Percentiles rank a stretch among this genome's conserved stretches.
Evolutionary conservation across 2,888 invertebrate species (phyloP).

Genomic region (Palloptera scutellata): DNA sequence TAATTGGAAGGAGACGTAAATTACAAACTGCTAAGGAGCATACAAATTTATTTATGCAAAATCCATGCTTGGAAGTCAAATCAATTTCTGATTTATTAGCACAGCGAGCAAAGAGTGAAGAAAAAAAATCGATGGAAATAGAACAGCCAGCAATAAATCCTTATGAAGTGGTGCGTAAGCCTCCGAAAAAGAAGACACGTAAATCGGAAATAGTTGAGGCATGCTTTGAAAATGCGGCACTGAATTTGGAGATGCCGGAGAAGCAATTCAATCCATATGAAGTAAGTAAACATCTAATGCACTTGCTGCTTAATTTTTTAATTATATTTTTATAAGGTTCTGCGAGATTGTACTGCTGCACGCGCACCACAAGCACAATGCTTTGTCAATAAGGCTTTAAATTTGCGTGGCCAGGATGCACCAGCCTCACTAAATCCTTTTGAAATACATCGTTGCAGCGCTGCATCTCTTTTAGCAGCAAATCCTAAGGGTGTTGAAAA

Average conservation of each 20-base stretch:
- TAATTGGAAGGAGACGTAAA: constrained; percentile 49
- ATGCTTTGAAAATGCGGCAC: constrained; percentile 62
- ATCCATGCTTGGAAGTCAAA: constrained; percentile 57
- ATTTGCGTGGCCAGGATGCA: constrained; percentile 55
- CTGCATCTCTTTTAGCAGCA: constrained; percentile 20
- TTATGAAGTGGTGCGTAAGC: constrained; percentile 61
- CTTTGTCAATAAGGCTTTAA: constrained; percentile 60
- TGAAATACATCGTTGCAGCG: constrained; percentile 55
- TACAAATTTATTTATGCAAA: constrained; percentile 36
- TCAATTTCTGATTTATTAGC: constrained; percentile 54
- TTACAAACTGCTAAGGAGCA: constrained; percentile 42
- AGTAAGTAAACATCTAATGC: constrained; percentile 42
- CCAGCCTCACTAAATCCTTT: constrained; percentile 58
- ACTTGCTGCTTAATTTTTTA: neutral
- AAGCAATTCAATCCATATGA: constrained; percentile 63
- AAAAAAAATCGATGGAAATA: constrained; percentile 1
- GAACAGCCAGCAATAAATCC: constrained; percentile 48
- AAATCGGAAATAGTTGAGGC: constrained; percentile 46
- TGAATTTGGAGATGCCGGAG: constrained; percentile 62
- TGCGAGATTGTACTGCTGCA: constrained; percentile 35
- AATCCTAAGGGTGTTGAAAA: constrained; percentile 40
- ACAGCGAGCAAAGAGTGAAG: constrained; percentile 17
- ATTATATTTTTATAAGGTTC: constrained; percentile 45
- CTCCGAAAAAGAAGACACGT: constrained; percentile 62
- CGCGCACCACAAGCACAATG: constrained; percentile 39